Percentiles rank a stretch among this genome's conserved stretches.
These are phyloP conservation scores for Myotis yumanensis DNA, from an alignment of 2,113 vertebrate genomes.

Conservation along the genomic window DNA sequence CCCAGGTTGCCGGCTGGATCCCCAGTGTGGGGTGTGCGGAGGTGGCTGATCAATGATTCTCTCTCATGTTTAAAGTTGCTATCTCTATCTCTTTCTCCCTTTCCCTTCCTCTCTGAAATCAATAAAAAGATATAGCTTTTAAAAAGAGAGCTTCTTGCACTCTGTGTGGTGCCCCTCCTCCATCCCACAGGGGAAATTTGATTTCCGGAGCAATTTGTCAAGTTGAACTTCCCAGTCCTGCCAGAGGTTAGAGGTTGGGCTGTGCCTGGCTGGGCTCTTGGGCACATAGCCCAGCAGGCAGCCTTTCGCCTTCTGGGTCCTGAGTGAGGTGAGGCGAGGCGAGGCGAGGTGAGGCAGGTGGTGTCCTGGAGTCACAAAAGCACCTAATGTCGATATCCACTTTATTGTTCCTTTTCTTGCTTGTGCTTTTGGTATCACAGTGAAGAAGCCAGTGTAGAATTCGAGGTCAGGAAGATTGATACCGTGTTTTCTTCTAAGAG, in stretches of 20 bases:
- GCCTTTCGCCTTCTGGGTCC: background rate
- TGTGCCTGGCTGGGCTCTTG: too few relatives aligned
- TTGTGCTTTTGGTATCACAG: too few relatives aligned
- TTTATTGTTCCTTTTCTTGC: background rate
- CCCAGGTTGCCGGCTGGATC: too few relatives aligned
- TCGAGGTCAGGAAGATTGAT: background rate
- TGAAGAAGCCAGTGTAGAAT: background rate
- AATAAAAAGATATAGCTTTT: too few relatives aligned
- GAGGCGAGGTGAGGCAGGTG: background rate
- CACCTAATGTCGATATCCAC: background rate
- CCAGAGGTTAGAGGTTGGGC: background rate
- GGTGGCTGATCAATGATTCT: too few relatives aligned
- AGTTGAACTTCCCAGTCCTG: background rate
- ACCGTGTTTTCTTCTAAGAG: background rate
- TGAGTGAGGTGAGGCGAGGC: background rate
- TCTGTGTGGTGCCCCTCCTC: too few relatives aligned
- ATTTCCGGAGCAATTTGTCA: background rate
- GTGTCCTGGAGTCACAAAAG: background rate
- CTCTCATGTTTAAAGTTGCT: too few relatives aligned
- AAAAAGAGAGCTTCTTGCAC: background rate
- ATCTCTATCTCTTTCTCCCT: too few relatives aligned
- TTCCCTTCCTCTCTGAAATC: too few relatives aligned
- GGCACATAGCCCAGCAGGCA: background rate
- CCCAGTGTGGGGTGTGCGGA: too few relatives aligned
- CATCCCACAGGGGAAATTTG: background rate